Conservation (phyloP, 2,113 vertebrate genomes). For the Serinus canaria region DNA sequence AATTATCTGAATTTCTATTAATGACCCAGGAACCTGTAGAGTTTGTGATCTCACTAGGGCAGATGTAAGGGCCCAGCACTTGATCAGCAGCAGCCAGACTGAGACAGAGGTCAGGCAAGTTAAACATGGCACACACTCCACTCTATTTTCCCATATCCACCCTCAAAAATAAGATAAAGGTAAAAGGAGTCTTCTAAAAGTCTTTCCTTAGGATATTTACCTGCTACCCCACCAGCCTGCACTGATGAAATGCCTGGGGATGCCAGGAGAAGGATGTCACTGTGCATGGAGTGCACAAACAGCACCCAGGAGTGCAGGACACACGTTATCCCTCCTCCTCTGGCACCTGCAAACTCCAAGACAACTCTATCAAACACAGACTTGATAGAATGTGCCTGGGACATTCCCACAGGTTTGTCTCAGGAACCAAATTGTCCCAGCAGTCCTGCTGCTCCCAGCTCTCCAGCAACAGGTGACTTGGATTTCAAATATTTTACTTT, state of each 20-base stretch:
- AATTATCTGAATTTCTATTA: slow-evolving; percentile 33
- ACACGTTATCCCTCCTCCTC: fast-evolving
- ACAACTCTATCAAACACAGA: neutral
- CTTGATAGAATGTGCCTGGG: neutral
- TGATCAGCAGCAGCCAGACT: neutral
- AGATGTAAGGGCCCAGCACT: neutral
- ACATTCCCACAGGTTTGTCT: neutral
- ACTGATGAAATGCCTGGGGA: neutral
- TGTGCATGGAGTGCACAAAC: neutral
- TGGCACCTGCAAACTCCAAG: neutral
- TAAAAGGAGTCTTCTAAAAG: neutral
- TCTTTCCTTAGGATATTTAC: neutral
- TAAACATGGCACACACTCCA: neutral
- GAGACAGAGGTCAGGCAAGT: neutral
- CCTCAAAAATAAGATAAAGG: neutral
- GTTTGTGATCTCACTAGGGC: neutral
- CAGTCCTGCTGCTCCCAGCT: neutral
- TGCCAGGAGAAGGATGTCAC: neutral
- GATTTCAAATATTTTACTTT: neutral
- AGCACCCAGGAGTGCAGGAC: neutral
- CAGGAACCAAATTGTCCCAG: fast-evolving
- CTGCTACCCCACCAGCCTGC: neutral
- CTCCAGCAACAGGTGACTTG: neutral
- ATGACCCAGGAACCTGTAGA: slow-evolving; percentile 8
- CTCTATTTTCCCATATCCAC: neutral